Conservation (phyloP, 2,888 invertebrate genomes). For the Drosophila quinaria region DNA sequence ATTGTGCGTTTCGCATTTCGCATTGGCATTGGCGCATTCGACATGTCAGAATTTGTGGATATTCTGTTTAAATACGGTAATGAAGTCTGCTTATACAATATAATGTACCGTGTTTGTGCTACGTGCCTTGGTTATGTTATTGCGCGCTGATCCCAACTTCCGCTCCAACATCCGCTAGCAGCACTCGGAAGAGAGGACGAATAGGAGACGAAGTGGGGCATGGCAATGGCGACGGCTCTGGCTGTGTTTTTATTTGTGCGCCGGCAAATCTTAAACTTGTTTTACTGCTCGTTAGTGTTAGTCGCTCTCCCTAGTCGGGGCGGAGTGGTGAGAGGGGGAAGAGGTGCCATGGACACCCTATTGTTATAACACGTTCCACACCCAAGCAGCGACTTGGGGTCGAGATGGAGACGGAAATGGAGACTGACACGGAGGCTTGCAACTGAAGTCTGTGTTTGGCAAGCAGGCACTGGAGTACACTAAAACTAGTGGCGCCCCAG, state of each 20-base stretch:
- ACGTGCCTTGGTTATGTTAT: constrained; percentile 84
- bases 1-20: constrained; percentile 35
- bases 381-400: constrained; percentile 27
- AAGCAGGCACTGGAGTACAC: constrained; percentile 65
- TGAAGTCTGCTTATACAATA: constrained; percentile 85
- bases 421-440: constrained; percentile 26
- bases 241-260: constrained; percentile 73
- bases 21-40: constrained; percentile 49
- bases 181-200: not conserved
- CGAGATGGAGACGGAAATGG: not conserved
- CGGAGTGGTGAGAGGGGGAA: constrained; percentile 7
- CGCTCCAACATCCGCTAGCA: constrained; percentile 46
- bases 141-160: constrained; percentile 68
- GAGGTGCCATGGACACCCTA: constrained; percentile 67
- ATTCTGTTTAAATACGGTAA: constrained; percentile 85
- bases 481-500: constrained; percentile 49
- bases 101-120: constrained; percentile 85
- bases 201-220: not conserved
- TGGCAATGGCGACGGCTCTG: constrained; percentile 21
- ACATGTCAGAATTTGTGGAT: constrained; percentile 78
- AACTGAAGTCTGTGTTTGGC: constrained; percentile 64
- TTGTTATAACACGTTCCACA: constrained; percentile 75
- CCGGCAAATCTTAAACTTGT: constrained; percentile 80
- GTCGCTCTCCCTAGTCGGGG: constrained; percentile 52
- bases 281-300: constrained; percentile 81